Percentiles rank a stretch among this genome's conserved stretches.
These are phyloP conservation scores for Lutjanus erythropterus DNA, from an alignment of 2,113 vertebrate species.

Conservation along the genomic window DNA sequence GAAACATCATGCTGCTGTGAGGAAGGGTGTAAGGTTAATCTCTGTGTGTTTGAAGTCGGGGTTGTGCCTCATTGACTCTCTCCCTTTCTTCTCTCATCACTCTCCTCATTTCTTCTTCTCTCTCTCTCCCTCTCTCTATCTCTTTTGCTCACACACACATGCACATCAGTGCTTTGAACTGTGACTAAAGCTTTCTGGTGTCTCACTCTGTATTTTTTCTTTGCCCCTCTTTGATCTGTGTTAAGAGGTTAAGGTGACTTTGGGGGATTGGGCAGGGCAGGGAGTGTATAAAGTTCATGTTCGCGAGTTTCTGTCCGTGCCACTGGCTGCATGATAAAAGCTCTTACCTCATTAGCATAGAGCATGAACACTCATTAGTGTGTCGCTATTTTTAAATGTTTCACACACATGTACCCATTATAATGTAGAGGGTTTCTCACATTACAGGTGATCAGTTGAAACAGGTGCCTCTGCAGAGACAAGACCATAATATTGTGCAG, in stretches of 20 bases:
- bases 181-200: conserved; percentile 55
- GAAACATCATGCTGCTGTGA: conserved; percentile 54
- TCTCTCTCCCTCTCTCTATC: not conserved
- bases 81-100: conserved; percentile 31
- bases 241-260: conserved; percentile 69
- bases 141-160: not conserved
- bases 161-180: conserved; percentile 67
- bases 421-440: not conserved
- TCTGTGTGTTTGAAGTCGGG: conserved; percentile 73
- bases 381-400: not conserved
- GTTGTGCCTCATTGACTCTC: conserved; percentile 70
- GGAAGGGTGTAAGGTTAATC: conserved; percentile 67
- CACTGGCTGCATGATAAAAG: conserved; percentile 19
- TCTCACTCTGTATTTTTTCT: conserved; percentile 36
- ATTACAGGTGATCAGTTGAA: not conserved
- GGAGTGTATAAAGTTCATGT: conserved; percentile 53
- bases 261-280: conserved; percentile 41
- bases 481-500: not conserved
- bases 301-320: conserved; percentile 12
- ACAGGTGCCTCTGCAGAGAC: not conserved
- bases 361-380: not conserved
- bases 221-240: conserved; percentile 53
- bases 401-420: not conserved
- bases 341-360: not conserved
- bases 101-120: conserved; percentile 12